Evolutionary conservation across 2,113 vertebrate genomes (phyloP), one percentile per base, ranked within the genome.

Genomic region (Rutilus rutilus): DNA sequence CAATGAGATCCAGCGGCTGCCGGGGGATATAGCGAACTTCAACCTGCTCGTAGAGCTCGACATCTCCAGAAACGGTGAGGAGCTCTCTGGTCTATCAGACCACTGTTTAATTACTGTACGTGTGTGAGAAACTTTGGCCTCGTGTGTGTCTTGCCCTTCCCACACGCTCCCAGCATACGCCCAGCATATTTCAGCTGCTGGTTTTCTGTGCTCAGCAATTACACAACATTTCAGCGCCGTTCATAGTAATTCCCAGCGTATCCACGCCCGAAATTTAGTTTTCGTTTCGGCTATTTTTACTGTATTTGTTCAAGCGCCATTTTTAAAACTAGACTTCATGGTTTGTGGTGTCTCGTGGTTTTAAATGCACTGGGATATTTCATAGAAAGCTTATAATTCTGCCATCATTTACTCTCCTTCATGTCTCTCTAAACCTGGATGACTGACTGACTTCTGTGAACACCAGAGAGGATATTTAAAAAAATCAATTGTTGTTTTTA

Each of bases 1-100:
- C 94, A 99, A 99, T 87, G 98, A 99, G 94, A 98, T 99, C 93
- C 97, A 98, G 87, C 94, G 96, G 21, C 96, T 99, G 88, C 97
- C 98, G 84, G 95, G 97, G 88, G 98, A 99, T 93, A 97, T 99
- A 87, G 97, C 97, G 0, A 99, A 99, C 95, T 98, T 99, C 91
- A 97, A 98, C 96, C 96, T 98, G 91, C 93, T 99, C 84, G 98
- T 99, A 50, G 98, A 99, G 88, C 96, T 99, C 39, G 98, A 99
- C 73, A 93, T 99, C 83, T 99, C 98, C 86, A 95, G 98, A 91
- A 99, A 99, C 90, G 98, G 98, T 99, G 93, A 95, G 93, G 77
- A 36, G 81, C 1, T 17, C 45, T 62, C 36, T 52, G 19, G 7
- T 27, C 36, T 64, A 10, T 42, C 79, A 27, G 59, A 11, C 10